Evolutionary conservation across 1,140 invertebrate species (phyloP).

Genomic region (Drosophila funebris): DNA sequence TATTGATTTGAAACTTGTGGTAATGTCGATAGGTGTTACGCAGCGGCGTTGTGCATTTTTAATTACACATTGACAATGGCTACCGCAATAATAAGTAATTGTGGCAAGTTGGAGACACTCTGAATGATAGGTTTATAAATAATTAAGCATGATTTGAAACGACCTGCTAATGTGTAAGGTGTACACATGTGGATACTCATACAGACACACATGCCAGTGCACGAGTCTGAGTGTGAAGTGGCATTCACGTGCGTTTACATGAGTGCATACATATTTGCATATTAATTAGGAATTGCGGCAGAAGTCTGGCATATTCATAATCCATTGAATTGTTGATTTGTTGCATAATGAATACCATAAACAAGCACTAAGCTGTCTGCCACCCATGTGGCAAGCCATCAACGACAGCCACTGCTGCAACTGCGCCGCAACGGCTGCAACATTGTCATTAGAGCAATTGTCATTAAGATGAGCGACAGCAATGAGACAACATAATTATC

Average conservation of each 20-base stretch:
- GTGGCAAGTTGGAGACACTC: conserved; percentile 35
- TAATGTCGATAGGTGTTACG: conserved; percentile 1
- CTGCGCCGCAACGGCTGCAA: conserved; percentile 45
- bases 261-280: conserved; percentile 70
- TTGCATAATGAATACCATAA: conserved; percentile 81
- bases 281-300: conserved; percentile 76
- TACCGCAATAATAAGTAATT: conserved; percentile 19
- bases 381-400: conserved; percentile 13
- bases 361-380: conserved; percentile 55
- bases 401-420: conserved; percentile 9
- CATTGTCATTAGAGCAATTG: conserved; percentile 81
- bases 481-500: conserved; percentile 81
- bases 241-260: conserved; percentile 51
- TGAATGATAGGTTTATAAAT: conserved; percentile 48
- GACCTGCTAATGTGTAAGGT: neutral
- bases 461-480: conserved; percentile 78
- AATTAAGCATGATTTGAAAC: conserved; percentile 56
- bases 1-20: conserved; percentile 29
- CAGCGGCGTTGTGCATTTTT: conserved; percentile 50
- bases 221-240: neutral
- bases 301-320: conserved; percentile 71
- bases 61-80: conserved; percentile 59
- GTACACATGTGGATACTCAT: neutral
- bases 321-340: conserved; percentile 81
- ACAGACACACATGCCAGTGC: neutral